These are phyloP conservation scores for Lasioglossum zephyrum DNA, from an alignment of 2,888 invertebrate species.

Conservation along the genomic window DNA sequence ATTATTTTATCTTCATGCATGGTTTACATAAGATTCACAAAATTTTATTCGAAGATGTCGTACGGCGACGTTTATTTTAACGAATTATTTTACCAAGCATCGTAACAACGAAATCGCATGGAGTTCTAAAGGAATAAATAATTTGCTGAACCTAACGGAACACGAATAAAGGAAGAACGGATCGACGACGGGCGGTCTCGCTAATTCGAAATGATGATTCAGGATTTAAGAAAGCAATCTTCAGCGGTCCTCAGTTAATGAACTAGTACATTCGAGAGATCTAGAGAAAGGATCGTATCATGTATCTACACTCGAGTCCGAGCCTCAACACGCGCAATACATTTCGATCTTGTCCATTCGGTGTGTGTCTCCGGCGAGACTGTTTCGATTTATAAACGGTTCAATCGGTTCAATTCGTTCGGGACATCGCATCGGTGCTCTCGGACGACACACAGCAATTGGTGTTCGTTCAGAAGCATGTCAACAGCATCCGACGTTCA, in stretches of 20 bases:
- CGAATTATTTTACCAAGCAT: neutral
- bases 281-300: neutral
- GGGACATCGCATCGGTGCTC: neutral
- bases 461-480: slow-evolving; percentile 21
- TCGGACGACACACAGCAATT: slow-evolving; percentile 23
- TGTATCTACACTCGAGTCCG: neutral
- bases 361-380: neutral
- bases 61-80: neutral
- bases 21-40: neutral
- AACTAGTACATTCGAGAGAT: neutral
- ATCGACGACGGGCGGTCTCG: neutral
- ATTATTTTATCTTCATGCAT: neutral
- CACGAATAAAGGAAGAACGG: neutral
- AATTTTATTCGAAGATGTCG: neutral
- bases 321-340: neutral
- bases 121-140: neutral
- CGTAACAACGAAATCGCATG: neutral
- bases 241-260: slow-evolving; percentile 14
- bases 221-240: neutral
- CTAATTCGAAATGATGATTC: slow-evolving; percentile 25
- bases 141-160: neutral
- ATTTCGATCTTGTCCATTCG: neutral
- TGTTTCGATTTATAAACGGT: slow-evolving; percentile 11
- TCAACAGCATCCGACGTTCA: slow-evolving; percentile 30
- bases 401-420: neutral